A percentile compares a stretch with the other conserved stretches of the same genome.
Evolutionary conservation across 2,888 invertebrate species (phyloP).

Genomic region (Fragum whitleyi): DNA sequence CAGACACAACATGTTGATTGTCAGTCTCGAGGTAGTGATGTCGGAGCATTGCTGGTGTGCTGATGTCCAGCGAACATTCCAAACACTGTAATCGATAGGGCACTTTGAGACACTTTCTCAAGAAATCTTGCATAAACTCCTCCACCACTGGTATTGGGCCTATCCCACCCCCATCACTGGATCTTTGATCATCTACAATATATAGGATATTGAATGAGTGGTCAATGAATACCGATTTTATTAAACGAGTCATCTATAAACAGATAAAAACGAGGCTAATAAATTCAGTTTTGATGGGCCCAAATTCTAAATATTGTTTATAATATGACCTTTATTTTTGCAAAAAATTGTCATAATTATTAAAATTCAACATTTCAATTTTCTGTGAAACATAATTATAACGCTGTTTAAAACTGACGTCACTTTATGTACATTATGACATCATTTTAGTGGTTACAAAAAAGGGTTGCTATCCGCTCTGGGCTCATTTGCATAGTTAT

Average conservation of each 20-base stretch:
- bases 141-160: conserved; percentile 45
- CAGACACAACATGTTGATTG: conserved; percentile 48
- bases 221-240: not conserved
- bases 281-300: not conserved
- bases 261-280: no score
- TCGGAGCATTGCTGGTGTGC: conserved; percentile 20
- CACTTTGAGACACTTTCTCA: conserved; percentile 35
- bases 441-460: not conserved
- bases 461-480: not conserved
- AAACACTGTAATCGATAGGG: conserved; percentile 46
- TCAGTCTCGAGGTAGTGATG: conserved; percentile 53
- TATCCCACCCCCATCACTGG: conserved; percentile 1
- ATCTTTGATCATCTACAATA: conserved; percentile 17
- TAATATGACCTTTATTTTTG: no score
- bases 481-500: not conserved
- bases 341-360: no score
- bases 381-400: no score
- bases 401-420: no score
- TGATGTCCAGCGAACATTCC: conserved; percentile 51
- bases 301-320: not conserved
- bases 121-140: conserved; percentile 46
- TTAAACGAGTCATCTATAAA: not conserved
- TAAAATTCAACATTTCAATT: no score
- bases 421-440: no score
- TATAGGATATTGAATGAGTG: no score